phyloP scores from a whole-genome alignment of 2,797 vertebrate genomes.

The Choloepus didactylus region DNA sequence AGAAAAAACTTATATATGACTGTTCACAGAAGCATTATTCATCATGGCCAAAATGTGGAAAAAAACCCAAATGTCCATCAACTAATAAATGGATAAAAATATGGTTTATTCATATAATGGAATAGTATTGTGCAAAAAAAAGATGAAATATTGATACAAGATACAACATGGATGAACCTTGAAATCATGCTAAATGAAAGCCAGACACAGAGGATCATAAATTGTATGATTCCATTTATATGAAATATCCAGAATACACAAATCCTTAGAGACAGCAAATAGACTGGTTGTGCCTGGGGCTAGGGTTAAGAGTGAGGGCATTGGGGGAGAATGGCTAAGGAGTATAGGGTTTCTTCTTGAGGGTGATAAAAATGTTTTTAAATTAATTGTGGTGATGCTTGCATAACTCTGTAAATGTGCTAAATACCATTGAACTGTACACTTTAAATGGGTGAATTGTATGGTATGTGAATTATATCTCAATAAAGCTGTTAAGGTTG shows the following conservation, averaged over 20 bases:
- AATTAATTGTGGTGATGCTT: background rate
- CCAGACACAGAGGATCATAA: background rate
- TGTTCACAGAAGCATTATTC: background rate
- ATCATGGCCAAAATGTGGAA: background rate
- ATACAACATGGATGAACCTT: background rate
- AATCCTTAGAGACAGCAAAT: background rate
- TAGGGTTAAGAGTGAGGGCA: background rate
- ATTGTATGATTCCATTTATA: background rate
- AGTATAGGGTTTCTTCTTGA: background rate
- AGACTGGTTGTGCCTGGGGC: background rate
- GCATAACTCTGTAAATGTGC: background rate
- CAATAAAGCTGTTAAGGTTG: conserved; percentile 26
- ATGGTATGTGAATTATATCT: conserved; percentile 18
- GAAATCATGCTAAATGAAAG: conserved; percentile 23
- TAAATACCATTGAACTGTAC: background rate
- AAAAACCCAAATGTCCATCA: background rate
- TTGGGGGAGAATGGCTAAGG: background rate
- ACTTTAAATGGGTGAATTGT: background rate
- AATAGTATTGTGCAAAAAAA: background rate
- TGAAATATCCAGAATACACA: background rate
- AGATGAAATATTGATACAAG: background rate
- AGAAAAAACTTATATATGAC: background rate
- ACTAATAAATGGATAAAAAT: background rate
- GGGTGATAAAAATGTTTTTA: background rate
- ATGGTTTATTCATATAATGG: background rate